phyloP scores from a whole-genome alignment of 2,888 invertebrate genomes.

The Cephus rjabovi region DNA sequence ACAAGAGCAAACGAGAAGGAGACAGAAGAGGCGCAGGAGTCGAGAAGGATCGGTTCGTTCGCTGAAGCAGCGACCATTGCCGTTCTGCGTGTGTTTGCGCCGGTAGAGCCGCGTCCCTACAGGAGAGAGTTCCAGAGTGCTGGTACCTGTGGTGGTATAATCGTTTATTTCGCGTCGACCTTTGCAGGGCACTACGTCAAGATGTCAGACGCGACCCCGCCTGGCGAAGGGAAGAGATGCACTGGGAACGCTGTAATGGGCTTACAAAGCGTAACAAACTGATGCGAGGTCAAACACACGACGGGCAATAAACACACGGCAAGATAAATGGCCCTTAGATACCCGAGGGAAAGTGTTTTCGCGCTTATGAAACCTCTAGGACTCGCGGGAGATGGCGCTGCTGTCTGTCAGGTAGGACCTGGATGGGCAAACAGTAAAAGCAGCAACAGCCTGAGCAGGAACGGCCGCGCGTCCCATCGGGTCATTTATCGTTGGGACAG shows the following conservation, averaged over 20 bases:
- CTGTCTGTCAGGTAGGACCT: neutral
- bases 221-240: constrained; percentile 59
- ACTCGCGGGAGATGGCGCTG: neutral
- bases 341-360: constrained; percentile 45
- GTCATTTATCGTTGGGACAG: neutral
- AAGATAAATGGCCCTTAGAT: constrained; percentile 61
- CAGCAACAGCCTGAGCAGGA: neutral
- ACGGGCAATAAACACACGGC: constrained; percentile 65
- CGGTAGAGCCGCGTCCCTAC: no score
- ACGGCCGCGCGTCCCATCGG: neutral
- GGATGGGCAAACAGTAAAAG: neutral
- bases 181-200: constrained; percentile 66
- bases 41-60: constrained; percentile 12
- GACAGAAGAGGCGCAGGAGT: neutral
- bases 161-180: constrained; percentile 64
- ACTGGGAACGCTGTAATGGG: constrained; percentile 64
- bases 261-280: constrained; percentile 67
- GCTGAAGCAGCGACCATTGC: neutral
- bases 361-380: constrained; percentile 15
- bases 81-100: neutral
- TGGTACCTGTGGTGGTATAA: constrained; percentile 33
- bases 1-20: constrained; percentile 5
- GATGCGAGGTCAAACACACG: constrained; percentile 65
- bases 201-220: constrained; percentile 65
- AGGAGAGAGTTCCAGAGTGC: neutral